Evolutionary conservation across 1,140 invertebrate genomes (phyloP).

Genomic region (Papilio dardanus): DNA sequence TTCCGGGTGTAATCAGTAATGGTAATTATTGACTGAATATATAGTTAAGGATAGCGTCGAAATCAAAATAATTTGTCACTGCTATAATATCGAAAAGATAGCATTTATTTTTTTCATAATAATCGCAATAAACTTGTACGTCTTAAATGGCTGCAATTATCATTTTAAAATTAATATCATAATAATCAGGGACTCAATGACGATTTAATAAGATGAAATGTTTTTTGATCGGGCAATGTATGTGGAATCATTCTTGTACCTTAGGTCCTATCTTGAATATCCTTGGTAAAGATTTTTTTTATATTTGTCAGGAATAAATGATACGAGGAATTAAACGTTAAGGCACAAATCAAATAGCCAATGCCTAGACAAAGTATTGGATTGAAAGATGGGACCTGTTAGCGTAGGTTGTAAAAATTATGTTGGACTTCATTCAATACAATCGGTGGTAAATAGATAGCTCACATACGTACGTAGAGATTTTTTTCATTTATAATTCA

Average conservation of each 20-base stretch:
- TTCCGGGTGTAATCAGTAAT: constrained; percentile 59
- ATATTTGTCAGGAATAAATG: neutral
- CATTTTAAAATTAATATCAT: constrained; percentile 9
- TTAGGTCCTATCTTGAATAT: constrained; percentile 17
- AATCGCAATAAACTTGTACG: constrained; percentile 17
- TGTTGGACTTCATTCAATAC: constrained; percentile 10
- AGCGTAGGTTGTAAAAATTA: constrained; percentile 5
- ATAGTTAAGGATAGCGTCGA: constrained; percentile 64
- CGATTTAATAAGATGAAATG: constrained; percentile 23
- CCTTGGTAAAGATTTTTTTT: neutral
- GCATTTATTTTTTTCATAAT: constrained; percentile 71
- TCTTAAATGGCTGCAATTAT: constrained; percentile 28
- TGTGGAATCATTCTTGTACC: constrained; percentile 25
- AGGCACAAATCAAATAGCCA: constrained; percentile 4
- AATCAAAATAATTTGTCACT: constrained; percentile 58
- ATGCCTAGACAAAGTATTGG: neutral
- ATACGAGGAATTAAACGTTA: neutral
- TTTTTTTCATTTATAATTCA: constrained; percentile 29
- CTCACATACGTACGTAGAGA: constrained; percentile 33
- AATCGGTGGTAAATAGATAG: constrained; percentile 29
- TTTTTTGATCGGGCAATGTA: constrained; percentile 25
- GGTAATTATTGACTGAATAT: constrained; percentile 72
- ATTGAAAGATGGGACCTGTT: constrained; percentile 36
- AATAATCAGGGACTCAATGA: constrained; percentile 32
- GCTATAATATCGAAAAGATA: constrained; percentile 59